Conservation (phyloP, 2,888 invertebrate genomes). For the Gari tellinella region DNA sequence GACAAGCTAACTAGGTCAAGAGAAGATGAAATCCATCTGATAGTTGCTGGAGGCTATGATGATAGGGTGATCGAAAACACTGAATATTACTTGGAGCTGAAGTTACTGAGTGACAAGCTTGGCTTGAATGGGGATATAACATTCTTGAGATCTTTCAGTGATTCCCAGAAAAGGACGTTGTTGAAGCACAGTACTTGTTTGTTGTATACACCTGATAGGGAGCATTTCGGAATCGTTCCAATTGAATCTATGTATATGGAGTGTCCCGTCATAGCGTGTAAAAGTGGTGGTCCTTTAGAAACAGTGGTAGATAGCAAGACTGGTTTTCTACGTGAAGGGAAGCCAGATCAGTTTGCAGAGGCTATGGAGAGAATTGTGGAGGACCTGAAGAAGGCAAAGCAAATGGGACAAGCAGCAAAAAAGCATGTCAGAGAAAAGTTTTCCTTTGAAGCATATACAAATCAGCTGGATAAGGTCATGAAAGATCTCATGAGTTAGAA, state of each 20-base stretch:
- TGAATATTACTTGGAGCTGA: slow-evolving; percentile 92
- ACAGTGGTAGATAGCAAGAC: slow-evolving; percentile 88
- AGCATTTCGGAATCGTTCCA: slow-evolving; percentile 99
- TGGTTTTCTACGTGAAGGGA: slow-evolving; percentile 85
- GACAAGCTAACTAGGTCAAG: slow-evolving; percentile 49
- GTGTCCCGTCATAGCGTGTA: slow-evolving; percentile 97
- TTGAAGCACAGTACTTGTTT: slow-evolving; percentile 91
- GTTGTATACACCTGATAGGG: slow-evolving; percentile 97
- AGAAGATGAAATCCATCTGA: slow-evolving; percentile 88
- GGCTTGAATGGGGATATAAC: slow-evolving; percentile 88
- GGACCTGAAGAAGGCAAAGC: slow-evolving; percentile 87
- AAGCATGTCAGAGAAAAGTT: slow-evolving; percentile 91
- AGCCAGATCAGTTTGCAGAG: slow-evolving; percentile 89
- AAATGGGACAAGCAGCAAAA: slow-evolving; percentile 90
- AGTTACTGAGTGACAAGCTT: slow-evolving; percentile 87
- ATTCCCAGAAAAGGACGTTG: slow-evolving; percentile 92
- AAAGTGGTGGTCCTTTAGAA: slow-evolving; percentile 98
- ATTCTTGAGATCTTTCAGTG: slow-evolving; percentile 94
- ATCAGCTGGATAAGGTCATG: slow-evolving; percentile 76
- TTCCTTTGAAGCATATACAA: slow-evolving; percentile 92
- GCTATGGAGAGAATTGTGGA: slow-evolving; percentile 90
- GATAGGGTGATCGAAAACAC: slow-evolving; percentile 94
- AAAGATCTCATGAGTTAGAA: slow-evolving; percentile 43
- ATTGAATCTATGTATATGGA: slow-evolving; percentile 98
- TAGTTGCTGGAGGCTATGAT: slow-evolving; percentile 99